Conservation (phyloP, 2,888 invertebrate genomes). For the Drosophila mayaguana region DNA sequence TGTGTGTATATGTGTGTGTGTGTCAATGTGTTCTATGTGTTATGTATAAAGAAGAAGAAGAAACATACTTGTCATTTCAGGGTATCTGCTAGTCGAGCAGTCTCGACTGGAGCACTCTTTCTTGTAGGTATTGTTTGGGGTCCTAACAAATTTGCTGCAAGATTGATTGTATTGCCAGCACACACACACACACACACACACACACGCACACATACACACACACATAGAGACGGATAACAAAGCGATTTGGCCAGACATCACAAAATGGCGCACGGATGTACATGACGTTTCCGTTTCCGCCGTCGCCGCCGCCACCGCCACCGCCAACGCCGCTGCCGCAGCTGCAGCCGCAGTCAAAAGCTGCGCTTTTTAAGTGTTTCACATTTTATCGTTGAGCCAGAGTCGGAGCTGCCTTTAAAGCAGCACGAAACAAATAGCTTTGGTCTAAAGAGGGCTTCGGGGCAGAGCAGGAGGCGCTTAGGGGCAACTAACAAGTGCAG, state of each 20-base stretch:
- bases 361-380: constrained; percentile 62
- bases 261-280: constrained; percentile 72
- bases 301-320: constrained; percentile 54
- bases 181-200: neutral
- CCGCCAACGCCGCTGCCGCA: constrained; percentile 18
- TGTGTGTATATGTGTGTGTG: too few species aligned
- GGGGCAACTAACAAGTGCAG: constrained; percentile 54
- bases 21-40: too few species aligned
- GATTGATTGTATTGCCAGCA: constrained; percentile 78
- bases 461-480: constrained; percentile 7
- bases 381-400: constrained; percentile 62
- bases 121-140: constrained; percentile 13
- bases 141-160: constrained; percentile 72
- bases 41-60: too few species aligned
- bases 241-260: constrained; percentile 56
- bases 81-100: neutral
- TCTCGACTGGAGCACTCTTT: neutral
- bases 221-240: constrained; percentile 11
- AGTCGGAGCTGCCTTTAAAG: constrained; percentile 1
- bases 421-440: constrained; percentile 43
- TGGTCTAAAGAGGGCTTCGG: neutral
- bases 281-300: constrained; percentile 82
- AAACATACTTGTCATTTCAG: too few species aligned
- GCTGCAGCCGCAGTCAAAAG: constrained; percentile 19
- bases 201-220: neutral